These are phyloP conservation scores for Tribolium freemani DNA, from an alignment of 2,888 invertebrate genomes.

Conservation along the genomic window DNA sequence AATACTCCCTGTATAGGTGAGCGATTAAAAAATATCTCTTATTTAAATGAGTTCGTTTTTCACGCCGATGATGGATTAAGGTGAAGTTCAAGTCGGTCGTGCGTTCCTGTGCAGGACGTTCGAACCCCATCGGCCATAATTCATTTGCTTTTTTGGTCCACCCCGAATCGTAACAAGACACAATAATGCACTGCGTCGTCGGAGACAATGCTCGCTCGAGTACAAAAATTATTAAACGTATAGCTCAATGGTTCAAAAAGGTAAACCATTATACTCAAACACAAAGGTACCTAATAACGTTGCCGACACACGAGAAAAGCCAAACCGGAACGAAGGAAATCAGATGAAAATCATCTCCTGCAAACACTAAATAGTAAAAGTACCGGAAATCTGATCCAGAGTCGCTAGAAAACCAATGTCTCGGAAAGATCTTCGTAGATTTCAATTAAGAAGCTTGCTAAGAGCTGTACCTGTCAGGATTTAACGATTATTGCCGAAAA, in stretches of 20 bases:
- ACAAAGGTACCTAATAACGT: slow-evolving; percentile 43
- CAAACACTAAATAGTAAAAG: slow-evolving; percentile 51
- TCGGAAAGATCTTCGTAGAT: slow-evolving; percentile 60
- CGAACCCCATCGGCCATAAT: slow-evolving; percentile 16
- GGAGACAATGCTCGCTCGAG: slow-evolving; percentile 23
- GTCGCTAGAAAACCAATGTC: slow-evolving; percentile 55
- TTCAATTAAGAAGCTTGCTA: slow-evolving; percentile 60
- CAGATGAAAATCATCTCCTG: slow-evolving; percentile 45
- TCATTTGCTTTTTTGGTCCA: slow-evolving; percentile 23
- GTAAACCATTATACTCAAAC: slow-evolving; percentile 39
- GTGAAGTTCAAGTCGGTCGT: slow-evolving; percentile 58
- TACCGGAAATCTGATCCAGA: slow-evolving; percentile 55
- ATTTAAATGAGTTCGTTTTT: slow-evolving; percentile 58
- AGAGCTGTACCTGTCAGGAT: slow-evolving; percentile 59
- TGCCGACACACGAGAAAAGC: slow-evolving; percentile 24
- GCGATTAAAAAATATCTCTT: slow-evolving; percentile 59
- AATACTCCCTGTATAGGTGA: slow-evolving; percentile 46
- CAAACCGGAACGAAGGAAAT: slow-evolving; percentile 42
- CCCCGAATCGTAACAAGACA: slow-evolving; percentile 5
- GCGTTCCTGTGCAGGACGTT: slow-evolving; percentile 55
- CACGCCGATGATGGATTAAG: slow-evolving; percentile 58
- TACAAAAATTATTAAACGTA: slow-evolving; percentile 32
- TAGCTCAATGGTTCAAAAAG: slow-evolving; percentile 42
- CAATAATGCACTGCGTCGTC: slow-evolving; percentile 13
- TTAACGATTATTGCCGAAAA: slow-evolving; percentile 61